Conservation (phyloP, 2,113 vertebrate species). For the Chaetorhynchus papuensis region DNA sequence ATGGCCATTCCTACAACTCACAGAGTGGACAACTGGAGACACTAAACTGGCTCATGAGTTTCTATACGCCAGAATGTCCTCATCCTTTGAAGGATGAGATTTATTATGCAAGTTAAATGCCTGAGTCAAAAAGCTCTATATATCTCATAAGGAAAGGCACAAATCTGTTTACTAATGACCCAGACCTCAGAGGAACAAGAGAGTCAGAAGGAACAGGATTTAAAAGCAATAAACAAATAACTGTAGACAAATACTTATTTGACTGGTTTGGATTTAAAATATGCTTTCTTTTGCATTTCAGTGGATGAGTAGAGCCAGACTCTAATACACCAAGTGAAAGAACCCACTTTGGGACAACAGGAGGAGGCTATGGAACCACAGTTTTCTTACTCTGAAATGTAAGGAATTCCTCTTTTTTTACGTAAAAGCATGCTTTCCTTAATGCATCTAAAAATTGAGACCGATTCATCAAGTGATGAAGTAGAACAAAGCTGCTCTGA, state of each 20-base stretch:
- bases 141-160: not conserved
- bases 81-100: not conserved
- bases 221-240: not conserved
- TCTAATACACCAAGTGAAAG: not conserved
- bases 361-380: not conserved
- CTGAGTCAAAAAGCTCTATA: not conserved
- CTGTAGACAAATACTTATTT: not conserved
- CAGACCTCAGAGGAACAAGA: not conserved
- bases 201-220: not conserved
- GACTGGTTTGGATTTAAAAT: not conserved
- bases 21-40: not conserved
- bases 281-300: not conserved
- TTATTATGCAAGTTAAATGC: not conserved
- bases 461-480: not conserved
- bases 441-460: not conserved
- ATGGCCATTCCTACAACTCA: not conserved
- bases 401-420: not conserved
- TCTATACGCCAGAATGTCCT: not conserved
- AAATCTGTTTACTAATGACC: not conserved
- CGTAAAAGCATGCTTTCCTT: not conserved
- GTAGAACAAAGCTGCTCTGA: not conserved
- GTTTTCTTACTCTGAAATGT: not conserved
- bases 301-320: not conserved
- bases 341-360: accelerated
- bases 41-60: not conserved